A percentile compares a stretch with the other conserved stretches of the same genome.
phyloP scores from a whole-genome alignment of 1,140 invertebrate species.

The Trichonephila clavipes region DNA sequence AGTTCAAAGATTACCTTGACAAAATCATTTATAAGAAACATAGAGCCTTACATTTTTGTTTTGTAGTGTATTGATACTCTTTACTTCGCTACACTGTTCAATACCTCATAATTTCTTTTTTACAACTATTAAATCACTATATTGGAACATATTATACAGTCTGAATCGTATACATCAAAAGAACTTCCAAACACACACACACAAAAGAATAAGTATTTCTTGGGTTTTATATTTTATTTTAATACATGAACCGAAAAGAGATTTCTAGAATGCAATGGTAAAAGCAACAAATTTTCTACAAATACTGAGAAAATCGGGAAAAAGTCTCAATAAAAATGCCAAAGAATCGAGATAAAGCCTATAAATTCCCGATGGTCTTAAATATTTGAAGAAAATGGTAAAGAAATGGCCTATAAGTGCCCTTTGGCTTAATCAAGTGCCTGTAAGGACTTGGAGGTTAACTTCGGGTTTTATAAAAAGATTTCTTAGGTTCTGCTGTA shows the following conservation, averaged over 20 bases:
- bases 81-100: no score
- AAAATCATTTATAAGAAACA: no score
- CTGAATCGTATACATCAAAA: no score
- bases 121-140: no score
- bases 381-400: conserved; percentile 41
- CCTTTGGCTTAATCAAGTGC: conserved; percentile 24
- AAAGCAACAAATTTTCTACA: conserved; percentile 8
- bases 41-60: no score
- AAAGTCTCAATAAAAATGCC: conserved; percentile 28
- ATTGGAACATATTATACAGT: no score
- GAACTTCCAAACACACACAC: no score
- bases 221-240: no score
- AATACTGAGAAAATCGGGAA: background rate
- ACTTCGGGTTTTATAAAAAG: conserved; percentile 22
- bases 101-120: no score
- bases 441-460: conserved; percentile 23
- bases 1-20: no score
- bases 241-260: background rate
- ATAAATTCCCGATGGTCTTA: conserved; percentile 26
- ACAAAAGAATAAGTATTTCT: background rate
- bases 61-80: no score
- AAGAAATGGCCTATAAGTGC: conserved; percentile 21
- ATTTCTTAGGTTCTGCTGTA: background rate
- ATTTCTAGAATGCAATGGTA: background rate
- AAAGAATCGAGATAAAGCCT: conserved; percentile 15